A percentile compares a stretch with the other conserved stretches of the same genome.
These are phyloP conservation scores for Rhagonycha lutea DNA, from an alignment of 2,888 invertebrate genomes.

Conservation along the genomic window DNA sequence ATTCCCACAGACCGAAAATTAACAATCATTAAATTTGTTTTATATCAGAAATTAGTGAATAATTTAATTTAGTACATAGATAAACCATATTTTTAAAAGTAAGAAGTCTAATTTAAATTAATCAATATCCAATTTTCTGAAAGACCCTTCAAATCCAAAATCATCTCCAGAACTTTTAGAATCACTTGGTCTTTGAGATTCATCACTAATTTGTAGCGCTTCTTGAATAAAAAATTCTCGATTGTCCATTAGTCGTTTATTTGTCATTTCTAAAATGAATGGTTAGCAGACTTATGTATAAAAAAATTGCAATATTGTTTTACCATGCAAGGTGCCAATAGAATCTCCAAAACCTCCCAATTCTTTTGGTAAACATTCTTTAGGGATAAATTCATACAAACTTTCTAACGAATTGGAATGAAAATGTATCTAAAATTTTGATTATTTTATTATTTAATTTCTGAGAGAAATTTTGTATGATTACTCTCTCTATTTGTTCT, in stretches of 20 bases:
- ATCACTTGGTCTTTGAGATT: conserved; percentile 58
- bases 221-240: neutral
- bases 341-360: conserved; percentile 36
- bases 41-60: no score
- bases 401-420: conserved; percentile 33
- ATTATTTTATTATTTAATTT: neutral
- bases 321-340: conserved; percentile 37
- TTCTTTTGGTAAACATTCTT: conserved; percentile 35
- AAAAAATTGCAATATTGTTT: neutral
- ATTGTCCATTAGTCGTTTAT: neutral
- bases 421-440: neutral
- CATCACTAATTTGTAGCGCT: conserved; percentile 43
- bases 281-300: neutral
- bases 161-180: conserved; percentile 59
- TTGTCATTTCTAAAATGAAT: neutral
- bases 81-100: no score
- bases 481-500: conserved; percentile 54
- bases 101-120: no score
- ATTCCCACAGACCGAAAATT: no score
- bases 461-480: no score
- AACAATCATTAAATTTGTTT: no score
- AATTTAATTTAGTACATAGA: no score
- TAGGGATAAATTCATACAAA: conserved; percentile 39
- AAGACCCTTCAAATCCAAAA: conserved; percentile 62
- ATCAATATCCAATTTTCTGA: conserved; percentile 47